These are phyloP conservation scores for Parochlus steinenii DNA, from an alignment of 2,888 invertebrate genomes.

Conservation along the genomic window DNA sequence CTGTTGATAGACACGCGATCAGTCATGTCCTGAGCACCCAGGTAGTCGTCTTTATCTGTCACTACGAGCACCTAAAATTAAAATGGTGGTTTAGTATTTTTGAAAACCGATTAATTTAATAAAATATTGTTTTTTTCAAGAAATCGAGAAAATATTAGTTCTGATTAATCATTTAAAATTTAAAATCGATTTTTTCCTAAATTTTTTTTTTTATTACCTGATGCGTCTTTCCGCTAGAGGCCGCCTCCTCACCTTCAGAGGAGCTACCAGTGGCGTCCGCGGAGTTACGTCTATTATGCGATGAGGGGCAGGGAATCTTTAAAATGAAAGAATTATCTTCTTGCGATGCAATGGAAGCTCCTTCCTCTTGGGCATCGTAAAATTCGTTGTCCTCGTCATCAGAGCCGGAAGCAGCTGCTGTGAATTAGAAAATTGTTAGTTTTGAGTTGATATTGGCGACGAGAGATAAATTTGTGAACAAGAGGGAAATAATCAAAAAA, in stretches of 20 bases:
- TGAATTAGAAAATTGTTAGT: too few relatives aligned
- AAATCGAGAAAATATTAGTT: constrained; percentile 1
- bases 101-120: not conserved
- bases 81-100: too few relatives aligned
- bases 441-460: too few relatives aligned
- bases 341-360: constrained; percentile 21
- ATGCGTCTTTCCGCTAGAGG: constrained; percentile 30
- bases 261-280: constrained; percentile 34
- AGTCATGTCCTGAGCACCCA: constrained; percentile 2
- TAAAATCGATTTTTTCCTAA: constrained; percentile 6
- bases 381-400: constrained; percentile 66
- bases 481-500: too few relatives aligned
- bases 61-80: constrained; percentile 25
- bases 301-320: constrained; percentile 38
- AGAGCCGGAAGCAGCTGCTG: too few relatives aligned
- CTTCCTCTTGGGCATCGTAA: constrained; percentile 48
- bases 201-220: constrained; percentile 20
- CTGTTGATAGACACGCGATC: constrained; percentile 8
- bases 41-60: constrained; percentile 17
- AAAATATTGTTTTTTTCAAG: not conserved
- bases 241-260: constrained; percentile 34
- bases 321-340: constrained; percentile 42
- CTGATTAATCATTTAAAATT: constrained; percentile 13
- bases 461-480: too few relatives aligned
- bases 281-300: constrained; percentile 24